Base-by-base conservation (phyloP, 2,888 invertebrate genomes). In the Pseudococcus jackbeardsleyi region DNA sequence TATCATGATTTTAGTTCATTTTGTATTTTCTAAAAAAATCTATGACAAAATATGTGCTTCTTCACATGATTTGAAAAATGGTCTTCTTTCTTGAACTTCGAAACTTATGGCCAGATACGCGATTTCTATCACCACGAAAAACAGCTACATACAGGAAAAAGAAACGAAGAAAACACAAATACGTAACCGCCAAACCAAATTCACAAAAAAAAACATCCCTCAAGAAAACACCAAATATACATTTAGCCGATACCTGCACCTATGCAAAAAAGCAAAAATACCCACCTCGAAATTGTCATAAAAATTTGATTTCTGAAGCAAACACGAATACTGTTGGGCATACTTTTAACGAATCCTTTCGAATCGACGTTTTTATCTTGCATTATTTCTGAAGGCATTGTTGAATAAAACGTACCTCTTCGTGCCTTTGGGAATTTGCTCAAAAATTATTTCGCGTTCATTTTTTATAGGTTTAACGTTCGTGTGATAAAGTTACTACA, bases 391-490 rank as follows among this genome's bases (percentile, higher is more conserved):
- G 26, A 26, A 77, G 77, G 50, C 22, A 77, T 77, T 33, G 77
- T 77, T 77, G 77, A 77, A 77, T 33, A 77, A 77, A 77, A 77
- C 22, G 39, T 77, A 33, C 77, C 77, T 39, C 9, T 77, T 11
- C 6, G 22, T 77, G 17, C 77, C 77, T 26, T 77, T 77, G 77
- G 77, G 77, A 77, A 33, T 77, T 64, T 77, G 12, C 22, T 77
- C 39, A 77, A 77, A 77, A 77, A 77, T 77, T 77, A 77, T 77
- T 77, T 77, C 39, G 77, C 77, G 17, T 77, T 77, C 77, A 77
- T 77, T 77, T 77, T 77, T 77, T 77, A 77, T 77, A 39, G 77
- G 26, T 77, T 77, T 77, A 9, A 77, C 77, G 77, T 77, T 33
- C 17, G 7, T 39, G 39, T 39, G 77, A 77, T 77, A 77, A 77